Evolutionary conservation across 2,888 invertebrate genomes (phyloP).

Genomic region (Aphrophora alni): DNA sequence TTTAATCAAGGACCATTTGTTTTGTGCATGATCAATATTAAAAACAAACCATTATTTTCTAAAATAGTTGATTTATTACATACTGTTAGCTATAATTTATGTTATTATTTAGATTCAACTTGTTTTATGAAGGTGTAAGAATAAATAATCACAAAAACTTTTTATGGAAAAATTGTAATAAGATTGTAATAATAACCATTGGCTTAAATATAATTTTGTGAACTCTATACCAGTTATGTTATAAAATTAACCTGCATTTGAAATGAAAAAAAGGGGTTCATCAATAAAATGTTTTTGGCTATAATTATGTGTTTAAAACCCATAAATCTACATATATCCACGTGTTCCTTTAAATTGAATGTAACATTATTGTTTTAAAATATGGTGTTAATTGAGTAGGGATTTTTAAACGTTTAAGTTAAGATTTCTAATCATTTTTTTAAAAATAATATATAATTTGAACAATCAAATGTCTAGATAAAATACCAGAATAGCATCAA

Average conservation of each 20-base stretch:
- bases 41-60: background rate
- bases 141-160: background rate
- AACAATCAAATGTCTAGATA: too few relatives aligned
- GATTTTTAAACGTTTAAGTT: too few relatives aligned
- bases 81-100: background rate
- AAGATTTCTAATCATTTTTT: too few relatives aligned
- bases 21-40: background rate
- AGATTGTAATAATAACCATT: constrained; percentile 20
- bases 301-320: background rate
- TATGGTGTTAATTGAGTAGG: too few relatives aligned
- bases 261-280: background rate
- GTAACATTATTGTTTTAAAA: too few relatives aligned
- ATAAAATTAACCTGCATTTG: background rate
- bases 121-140: background rate
- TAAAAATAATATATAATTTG: too few relatives aligned
- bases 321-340: background rate
- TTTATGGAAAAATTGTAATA: background rate
- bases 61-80: background rate
- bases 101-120: background rate
- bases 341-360: background rate
- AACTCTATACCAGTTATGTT: background rate
- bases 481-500: too few relatives aligned
- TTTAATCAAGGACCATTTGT: background rate
- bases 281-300: constrained; percentile 13
- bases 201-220: constrained; percentile 2